A percentile compares a stretch with the other conserved stretches of the same genome.
Evolutionary conservation across 2,797 vertebrate genomes (phyloP).

Genomic region (Enteromius argenteus): DNA sequence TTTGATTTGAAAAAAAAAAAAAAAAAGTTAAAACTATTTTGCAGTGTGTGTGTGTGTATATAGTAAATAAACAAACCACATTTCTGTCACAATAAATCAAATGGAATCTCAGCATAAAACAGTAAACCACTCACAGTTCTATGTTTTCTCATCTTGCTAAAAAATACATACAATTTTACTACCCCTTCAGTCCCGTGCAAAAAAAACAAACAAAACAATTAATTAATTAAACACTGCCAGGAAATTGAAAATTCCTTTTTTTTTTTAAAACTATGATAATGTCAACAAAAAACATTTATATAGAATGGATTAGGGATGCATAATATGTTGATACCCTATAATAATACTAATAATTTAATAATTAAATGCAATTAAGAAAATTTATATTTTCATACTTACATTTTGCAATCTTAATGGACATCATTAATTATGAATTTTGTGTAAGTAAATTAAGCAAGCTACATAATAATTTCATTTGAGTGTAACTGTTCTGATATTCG

Average conservation of each 20-base stretch:
- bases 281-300: neutral
- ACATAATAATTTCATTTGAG: neutral
- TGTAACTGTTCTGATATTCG: neutral
- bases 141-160: neutral
- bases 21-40: neutral
- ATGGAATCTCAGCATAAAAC: neutral
- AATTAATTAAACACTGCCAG: too few species aligned
- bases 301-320: neutral
- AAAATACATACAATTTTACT: neutral
- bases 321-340: neutral
- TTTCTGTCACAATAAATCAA: conserved; percentile 1
- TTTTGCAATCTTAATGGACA: neutral
- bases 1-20: neutral
- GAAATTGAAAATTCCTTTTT: neutral
- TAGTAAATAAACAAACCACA: neutral
- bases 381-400: neutral
- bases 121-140: neutral
- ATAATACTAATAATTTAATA: neutral
- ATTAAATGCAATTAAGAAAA: neutral
- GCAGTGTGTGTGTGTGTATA: neutral
- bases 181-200: neutral
- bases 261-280: neutral
- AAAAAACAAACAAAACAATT: neutral
- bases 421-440: neutral
- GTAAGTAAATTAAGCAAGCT: neutral